A percentile compares a stretch with the other conserved stretches of the same genome.
These are phyloP conservation scores for Calycopis cecrops DNA, from an alignment of 1,140 invertebrate genomes.

Conservation along the genomic window DNA sequence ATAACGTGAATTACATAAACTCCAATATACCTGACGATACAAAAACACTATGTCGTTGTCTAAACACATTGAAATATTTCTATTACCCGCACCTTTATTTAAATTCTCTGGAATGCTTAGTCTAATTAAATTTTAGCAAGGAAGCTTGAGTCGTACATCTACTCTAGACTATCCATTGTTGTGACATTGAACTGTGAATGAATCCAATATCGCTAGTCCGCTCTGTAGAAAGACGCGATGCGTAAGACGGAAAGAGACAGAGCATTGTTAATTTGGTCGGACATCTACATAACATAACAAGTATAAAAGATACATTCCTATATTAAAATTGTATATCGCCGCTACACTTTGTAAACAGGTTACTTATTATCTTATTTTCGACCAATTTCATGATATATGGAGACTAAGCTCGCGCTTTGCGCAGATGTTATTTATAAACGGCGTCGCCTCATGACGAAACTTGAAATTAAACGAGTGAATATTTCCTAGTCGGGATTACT, in stretches of 20 bases:
- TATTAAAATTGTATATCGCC: conserved; percentile 1
- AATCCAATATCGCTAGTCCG: conserved; percentile 46
- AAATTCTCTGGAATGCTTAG: no score
- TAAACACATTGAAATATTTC: no score
- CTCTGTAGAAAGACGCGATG: conserved; percentile 27
- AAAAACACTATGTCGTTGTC: no score
- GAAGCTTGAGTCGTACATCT: conserved; percentile 21
- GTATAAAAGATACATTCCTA: conserved; percentile 14
- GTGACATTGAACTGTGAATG: conserved; percentile 59
- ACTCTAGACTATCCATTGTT: conserved; percentile 44
- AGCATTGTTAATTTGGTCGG: conserved; percentile 14
- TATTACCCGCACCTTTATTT: no score
- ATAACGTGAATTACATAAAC: no score
- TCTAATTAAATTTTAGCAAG: neutral
- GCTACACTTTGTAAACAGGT: conserved; percentile 9
- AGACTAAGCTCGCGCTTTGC: neutral
- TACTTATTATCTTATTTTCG: conserved; percentile 7
- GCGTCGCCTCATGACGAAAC: neutral
- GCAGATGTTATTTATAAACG: neutral
- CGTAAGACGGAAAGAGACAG: conserved; percentile 31
- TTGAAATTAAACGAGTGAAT: neutral
- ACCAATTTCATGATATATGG: neutral
- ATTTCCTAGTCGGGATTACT: conserved; percentile 6
- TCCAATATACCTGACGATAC: no score
- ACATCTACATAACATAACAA: conserved; percentile 17